Percentiles rank a stretch among this genome's conserved stretches.
Evolutionary conservation across 2,797 vertebrate genomes (phyloP).

Genomic region (Sebastes oblongus): DNA sequence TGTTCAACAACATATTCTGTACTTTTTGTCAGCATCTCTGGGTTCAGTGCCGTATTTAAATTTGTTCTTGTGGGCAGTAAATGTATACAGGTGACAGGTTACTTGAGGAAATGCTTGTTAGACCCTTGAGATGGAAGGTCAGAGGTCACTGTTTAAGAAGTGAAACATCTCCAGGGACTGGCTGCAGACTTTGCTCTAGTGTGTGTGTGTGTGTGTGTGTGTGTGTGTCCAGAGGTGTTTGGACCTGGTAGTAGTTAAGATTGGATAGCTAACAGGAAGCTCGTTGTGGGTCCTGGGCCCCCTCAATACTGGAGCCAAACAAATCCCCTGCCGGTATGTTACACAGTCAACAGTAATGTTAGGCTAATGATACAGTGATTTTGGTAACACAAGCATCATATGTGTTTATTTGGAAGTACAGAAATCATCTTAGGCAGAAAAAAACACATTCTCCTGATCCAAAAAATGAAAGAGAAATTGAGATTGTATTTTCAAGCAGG

Average conservation of each 20-base stretch:
- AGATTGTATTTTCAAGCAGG: background rate
- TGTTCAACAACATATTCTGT: background rate
- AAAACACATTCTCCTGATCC: background rate
- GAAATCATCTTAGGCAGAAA: background rate
- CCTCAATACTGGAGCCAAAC: background rate
- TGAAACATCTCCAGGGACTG: conserved; percentile 20
- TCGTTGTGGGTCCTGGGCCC: conserved; percentile 19
- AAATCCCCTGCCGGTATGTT: background rate
- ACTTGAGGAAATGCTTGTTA: conserved; percentile 7
- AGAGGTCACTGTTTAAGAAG: conserved; percentile 39
- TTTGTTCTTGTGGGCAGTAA: background rate
- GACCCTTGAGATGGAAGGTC: conserved; percentile 8
- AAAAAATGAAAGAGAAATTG: background rate
- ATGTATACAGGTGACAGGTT: conserved; percentile 23
- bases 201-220: background rate
- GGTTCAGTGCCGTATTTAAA: background rate
- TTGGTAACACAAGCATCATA: background rate
- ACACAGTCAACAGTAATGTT: background rate
- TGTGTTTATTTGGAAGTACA: background rate
- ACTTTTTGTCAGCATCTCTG: background rate
- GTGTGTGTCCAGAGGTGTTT: conserved; percentile 44
- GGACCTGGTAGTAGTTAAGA: conserved; percentile 70
- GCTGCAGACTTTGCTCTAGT: conserved; percentile 2
- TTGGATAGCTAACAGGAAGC: conserved; percentile 41
- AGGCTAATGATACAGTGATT: background rate